These are phyloP conservation scores for Helostoma temminkii DNA, from an alignment of 2,797 vertebrate genomes.

Conservation along the genomic window DNA sequence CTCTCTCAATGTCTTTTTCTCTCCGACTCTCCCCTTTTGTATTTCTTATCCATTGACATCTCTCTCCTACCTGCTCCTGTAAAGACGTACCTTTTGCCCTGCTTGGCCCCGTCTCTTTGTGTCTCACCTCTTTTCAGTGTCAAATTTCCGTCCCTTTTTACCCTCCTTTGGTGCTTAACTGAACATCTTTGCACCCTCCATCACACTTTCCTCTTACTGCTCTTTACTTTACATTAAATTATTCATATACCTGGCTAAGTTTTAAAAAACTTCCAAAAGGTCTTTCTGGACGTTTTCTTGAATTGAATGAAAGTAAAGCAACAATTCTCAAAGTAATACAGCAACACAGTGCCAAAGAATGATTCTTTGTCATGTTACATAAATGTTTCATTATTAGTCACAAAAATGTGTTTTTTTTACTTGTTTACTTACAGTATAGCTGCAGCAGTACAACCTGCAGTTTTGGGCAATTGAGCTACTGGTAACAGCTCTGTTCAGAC, in stretches of 20 bases:
- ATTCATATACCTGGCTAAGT: constrained; percentile 57
- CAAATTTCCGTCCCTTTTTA: constrained; percentile 21
- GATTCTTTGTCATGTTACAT: constrained; percentile 7
- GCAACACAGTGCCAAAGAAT: constrained; percentile 3
- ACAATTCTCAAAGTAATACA: constrained; percentile 4
- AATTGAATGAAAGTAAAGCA: constrained; percentile 15
- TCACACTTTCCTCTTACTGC: constrained; percentile 52
- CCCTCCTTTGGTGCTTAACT: constrained; percentile 24
- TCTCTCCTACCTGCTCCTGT: constrained; percentile 27
- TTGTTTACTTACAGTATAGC: neutral
- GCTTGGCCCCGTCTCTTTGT: constrained; percentile 48
- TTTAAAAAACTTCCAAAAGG: constrained; percentile 42
- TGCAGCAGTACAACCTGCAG: neutral
- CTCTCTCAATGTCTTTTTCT: constrained; percentile 41
- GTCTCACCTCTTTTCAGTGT: constrained; percentile 40
- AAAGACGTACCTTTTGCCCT: constrained; percentile 40
- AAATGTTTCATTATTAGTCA: neutral
- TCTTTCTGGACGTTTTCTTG: constrained; percentile 33
- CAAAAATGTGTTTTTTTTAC: neutral
- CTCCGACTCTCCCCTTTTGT: constrained; percentile 35
- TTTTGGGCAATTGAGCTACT: neutral
- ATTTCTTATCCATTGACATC: constrained; percentile 53
- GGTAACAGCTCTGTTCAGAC: neutral
- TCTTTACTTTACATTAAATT: constrained; percentile 65
- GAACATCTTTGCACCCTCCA: constrained; percentile 56